These are phyloP conservation scores for Sprattus sprattus DNA, from an alignment of 2,113 vertebrate genomes.

Conservation along the genomic window DNA sequence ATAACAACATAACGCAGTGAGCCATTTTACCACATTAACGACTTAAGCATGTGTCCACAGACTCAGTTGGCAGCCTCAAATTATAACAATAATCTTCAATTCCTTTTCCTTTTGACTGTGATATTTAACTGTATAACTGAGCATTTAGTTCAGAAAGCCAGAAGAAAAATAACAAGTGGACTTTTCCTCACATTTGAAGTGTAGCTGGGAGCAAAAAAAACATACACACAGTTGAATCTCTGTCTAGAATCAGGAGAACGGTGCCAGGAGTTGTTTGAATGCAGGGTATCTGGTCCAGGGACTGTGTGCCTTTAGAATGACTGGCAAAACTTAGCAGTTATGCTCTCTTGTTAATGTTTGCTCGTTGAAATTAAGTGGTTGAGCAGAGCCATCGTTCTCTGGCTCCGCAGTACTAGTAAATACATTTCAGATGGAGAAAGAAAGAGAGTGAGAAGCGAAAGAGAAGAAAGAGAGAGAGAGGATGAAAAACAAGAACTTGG, in stretches of 20 bases:
- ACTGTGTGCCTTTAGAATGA: not conserved
- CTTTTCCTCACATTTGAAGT: not conserved
- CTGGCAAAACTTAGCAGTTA: not conserved
- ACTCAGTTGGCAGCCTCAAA: not conserved
- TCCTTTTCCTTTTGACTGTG: not conserved
- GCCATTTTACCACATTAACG: slow-evolving; percentile 6
- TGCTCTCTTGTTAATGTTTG: not conserved
- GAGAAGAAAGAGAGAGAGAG: not conserved
- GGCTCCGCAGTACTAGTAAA: slow-evolving; percentile 10
- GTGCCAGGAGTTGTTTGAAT: not conserved
- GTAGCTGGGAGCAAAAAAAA: not conserved
- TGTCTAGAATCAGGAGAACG: not conserved
- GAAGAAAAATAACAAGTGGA: slow-evolving; percentile 10
- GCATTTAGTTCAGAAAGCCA: not conserved
- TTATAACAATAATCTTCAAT: not conserved
- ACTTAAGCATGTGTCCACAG: not conserved
- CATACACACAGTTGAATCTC: not conserved
- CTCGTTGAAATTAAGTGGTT: slow-evolving; percentile 9
- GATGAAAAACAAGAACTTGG: not conserved
- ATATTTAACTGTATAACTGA: not conserved
- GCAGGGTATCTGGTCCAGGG: not conserved
- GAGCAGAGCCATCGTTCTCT: slow-evolving; percentile 20
- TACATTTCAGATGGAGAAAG: slow-evolving; percentile 9
- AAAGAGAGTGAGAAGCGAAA: not conserved
- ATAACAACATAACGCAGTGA: slow-evolving; percentile 2